Evolutionary conservation across 2,797 vertebrate genomes (phyloP), one percentile per base, ranked within the genome.

Genomic region (Pelobates cultripes): DNA sequence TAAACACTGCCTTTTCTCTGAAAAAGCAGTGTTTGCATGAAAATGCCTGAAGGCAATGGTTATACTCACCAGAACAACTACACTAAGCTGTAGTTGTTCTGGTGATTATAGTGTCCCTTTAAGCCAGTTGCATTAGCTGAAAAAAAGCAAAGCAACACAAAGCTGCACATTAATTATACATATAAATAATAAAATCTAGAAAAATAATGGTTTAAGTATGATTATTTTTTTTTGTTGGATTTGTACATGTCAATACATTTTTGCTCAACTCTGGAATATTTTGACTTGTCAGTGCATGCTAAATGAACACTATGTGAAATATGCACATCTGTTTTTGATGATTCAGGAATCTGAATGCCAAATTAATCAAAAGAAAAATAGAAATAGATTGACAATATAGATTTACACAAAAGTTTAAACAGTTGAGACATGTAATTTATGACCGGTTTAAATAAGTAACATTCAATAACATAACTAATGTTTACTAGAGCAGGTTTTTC

Each of bases 221-320:
- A 43, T 1, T 60, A 28, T 53, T 64, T 74, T 74, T 5, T 63
- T 9, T 53, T 64, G 10, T 28, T 7, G 43, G 5, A 45, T 42
- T 71, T 10, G 7, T 61, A 8, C n/a, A 53, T 1, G 66, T 77
- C 72, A 70, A 77, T 42, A 51, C 73, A 73, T 82, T 82, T 79
- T 17, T 83, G 71, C 71, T 75, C 77, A 83, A 66, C 77, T 55
- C 40, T 75, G 43, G 41, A 70, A 75, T 72, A 76, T 84, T 57
- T 53, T 76, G 55, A 71, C 82, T 76, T 79, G 82, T 80, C 64
- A 72, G 74, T 76, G 73, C 82, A 79, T 76, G 82, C 74, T 78
- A 79, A 84, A 51, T 80, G 77, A 84, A 79, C 73, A 84, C 51
- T 79, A 84, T 84, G 77, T 80, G 82, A 84, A 84, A 57, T 80